These are phyloP conservation scores for Mycetomoellerius zeteki DNA, from an alignment of 1,140 invertebrate genomes.

Conservation along the genomic window DNA sequence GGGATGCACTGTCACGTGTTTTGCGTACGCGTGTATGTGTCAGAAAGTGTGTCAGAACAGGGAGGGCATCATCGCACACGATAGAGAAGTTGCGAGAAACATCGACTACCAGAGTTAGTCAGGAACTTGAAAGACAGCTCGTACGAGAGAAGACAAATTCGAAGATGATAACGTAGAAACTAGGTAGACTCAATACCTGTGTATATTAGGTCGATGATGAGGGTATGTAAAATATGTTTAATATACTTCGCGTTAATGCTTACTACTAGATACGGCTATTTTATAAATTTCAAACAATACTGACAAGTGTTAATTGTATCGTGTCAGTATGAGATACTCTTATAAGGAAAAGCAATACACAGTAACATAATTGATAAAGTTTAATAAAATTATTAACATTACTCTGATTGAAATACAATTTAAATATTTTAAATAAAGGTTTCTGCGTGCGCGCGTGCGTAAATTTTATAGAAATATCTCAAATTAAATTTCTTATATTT, in stretches of 20 bases:
- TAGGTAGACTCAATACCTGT: neutral
- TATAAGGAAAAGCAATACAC: conserved; percentile 17
- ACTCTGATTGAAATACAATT: neutral
- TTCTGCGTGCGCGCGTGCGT: neutral
- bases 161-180: conserved; percentile 17
- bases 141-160: conserved; percentile 9
- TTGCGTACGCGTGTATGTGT: conserved; percentile 7
- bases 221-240: conserved; percentile 7
- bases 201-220: neutral
- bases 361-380: neutral
- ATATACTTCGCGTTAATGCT: neutral
- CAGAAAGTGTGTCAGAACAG: neutral
- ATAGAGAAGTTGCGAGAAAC: conserved; percentile 28
- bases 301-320: neutral
- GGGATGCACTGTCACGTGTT: neutral
- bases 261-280: neutral
- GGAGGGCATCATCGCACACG: neutral
- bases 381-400: neutral
- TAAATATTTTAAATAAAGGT: conserved; percentile 2
- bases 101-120: conserved; percentile 36
- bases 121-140: conserved; percentile 24
- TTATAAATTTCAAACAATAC: conserved; percentile 35
- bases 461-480: neutral
- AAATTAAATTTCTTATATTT: neutral
- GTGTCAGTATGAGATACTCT: conserved; percentile 18